Evolutionary conservation across 1,140 invertebrate species (phyloP).

Genomic region (Lysiphlebus fabarum): DNA sequence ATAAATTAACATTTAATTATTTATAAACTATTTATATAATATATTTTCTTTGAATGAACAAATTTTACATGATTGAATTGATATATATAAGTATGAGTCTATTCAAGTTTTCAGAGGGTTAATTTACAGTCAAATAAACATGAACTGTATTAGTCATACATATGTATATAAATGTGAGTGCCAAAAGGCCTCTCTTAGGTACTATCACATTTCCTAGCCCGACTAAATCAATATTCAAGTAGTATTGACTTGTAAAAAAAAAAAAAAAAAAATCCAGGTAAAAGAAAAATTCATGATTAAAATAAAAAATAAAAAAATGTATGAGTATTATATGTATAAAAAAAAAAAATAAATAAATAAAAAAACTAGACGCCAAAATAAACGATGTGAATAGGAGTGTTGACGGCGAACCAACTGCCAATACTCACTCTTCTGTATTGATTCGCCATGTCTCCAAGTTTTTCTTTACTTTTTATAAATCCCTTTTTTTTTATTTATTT

Average conservation of each 20-base stretch:
- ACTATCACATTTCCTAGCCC: conserved; percentile 25
- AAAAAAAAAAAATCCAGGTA: neutral
- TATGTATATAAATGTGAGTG: conserved; percentile 11
- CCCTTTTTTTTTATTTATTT: no score
- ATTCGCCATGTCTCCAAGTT: no score
- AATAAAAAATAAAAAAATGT: neutral
- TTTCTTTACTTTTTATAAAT: no score
- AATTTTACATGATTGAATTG: neutral
- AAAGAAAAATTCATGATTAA: neutral
- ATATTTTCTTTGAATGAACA: no score
- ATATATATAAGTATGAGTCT: conserved; percentile 22
- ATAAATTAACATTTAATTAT: no score
- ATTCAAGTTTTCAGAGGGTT: conserved; percentile 44
- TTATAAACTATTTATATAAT: no score
- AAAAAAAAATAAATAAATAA: no score
- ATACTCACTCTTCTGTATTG: no score
- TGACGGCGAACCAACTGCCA: no score
- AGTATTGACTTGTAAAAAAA: conserved; percentile 12
- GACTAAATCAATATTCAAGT: conserved; percentile 40
- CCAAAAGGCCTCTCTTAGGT: conserved; percentile 4
- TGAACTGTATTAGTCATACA: conserved; percentile 32
- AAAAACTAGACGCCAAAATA: no score
- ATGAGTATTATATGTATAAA: no score
- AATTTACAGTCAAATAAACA: conserved; percentile 45
- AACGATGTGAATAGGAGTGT: no score